Conservation (phyloP, 2,797 vertebrate genomes). For the Chloroceryle amazona region DNA sequence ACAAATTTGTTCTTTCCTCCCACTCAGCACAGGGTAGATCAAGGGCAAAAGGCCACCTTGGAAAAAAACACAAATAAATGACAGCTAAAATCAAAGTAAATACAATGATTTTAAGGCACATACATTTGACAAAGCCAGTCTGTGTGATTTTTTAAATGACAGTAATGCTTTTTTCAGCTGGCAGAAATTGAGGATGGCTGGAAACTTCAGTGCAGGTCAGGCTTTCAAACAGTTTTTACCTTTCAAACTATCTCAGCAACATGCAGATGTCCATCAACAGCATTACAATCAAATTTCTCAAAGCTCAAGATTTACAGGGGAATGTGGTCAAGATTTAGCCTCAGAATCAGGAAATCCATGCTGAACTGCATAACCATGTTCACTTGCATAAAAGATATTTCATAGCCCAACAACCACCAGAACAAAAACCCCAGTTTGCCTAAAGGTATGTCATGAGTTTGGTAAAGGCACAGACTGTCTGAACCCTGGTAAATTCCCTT, state of each 20-base stretch:
- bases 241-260: not conserved
- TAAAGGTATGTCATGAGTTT: not conserved
- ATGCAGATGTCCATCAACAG: not conserved
- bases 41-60: not conserved
- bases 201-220: not conserved
- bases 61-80: not conserved
- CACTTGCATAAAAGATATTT: not conserved
- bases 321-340: not conserved
- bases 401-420: not conserved
- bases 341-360: not conserved
- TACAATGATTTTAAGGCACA: not conserved
- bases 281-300: not conserved
- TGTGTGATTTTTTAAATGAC: not conserved
- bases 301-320: not conserved
- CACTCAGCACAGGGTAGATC: not conserved
- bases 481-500: not conserved
- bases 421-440: not conserved
- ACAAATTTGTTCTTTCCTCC: not conserved
- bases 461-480: not conserved
- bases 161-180: not conserved
- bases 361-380: not conserved
- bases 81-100: not conserved
- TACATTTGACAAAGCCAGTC: slow-evolving; percentile 12
- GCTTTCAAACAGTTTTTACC: not conserved
- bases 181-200: not conserved